Evolutionary conservation across 1,140 invertebrate species (phyloP).

Genomic region (Sinonovacula constricta): DNA sequence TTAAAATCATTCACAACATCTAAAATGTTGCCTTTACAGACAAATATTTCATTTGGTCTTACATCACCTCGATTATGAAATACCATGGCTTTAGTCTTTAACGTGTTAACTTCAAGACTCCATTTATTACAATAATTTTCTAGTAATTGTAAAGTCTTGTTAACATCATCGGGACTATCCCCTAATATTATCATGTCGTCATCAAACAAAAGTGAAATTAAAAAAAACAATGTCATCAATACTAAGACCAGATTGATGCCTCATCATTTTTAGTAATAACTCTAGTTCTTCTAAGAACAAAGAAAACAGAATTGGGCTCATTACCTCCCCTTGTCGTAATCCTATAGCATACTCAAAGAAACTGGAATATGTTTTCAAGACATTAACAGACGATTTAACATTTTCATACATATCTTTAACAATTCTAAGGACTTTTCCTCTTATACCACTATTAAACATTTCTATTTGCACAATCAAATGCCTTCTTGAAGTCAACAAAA

Average conservation of each 20-base stretch:
- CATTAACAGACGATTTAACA: not conserved
- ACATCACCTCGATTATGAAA: not conserved
- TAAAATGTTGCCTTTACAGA: not conserved
- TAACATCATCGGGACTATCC: not conserved
- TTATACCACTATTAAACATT: slow-evolving; percentile 2
- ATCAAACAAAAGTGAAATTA: not conserved
- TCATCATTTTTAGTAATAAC: not conserved
- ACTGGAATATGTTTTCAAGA: slow-evolving; percentile 1
- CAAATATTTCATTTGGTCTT: not conserved
- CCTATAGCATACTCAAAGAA: slow-evolving; percentile 22
- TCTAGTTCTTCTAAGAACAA: slow-evolving; percentile 30
- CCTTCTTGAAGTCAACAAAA: slow-evolving; percentile 7
- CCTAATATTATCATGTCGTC: slow-evolving; percentile 1
- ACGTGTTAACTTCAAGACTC: not conserved
- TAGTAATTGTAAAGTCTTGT: not conserved
- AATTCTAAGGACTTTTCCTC: not conserved
- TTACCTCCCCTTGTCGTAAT: slow-evolving; percentile 30
- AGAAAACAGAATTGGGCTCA: slow-evolving; percentile 5
- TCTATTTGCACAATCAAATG: slow-evolving; percentile 17
- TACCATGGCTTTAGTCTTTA: not conserved
- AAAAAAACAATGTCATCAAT: not conserved
- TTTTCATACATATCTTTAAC: too few species aligned
- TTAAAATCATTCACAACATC: too few species aligned
- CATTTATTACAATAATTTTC: not conserved
- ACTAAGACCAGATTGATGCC: not conserved